These are phyloP conservation scores for Drosophila acutilabella DNA, from an alignment of 2,888 invertebrate genomes.

Conservation along the genomic window DNA sequence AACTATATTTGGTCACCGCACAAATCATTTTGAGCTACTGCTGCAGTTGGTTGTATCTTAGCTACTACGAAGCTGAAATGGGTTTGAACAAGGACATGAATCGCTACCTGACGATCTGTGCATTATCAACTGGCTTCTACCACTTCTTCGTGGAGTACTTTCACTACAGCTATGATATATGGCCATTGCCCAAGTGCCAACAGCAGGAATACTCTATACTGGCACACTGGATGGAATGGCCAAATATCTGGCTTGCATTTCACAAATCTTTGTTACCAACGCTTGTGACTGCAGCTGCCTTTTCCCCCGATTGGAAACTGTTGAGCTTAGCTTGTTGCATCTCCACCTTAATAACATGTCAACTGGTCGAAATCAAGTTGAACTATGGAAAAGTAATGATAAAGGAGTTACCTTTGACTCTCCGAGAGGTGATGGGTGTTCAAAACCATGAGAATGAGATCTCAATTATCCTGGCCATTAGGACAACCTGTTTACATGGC, in stretches of 20 bases:
- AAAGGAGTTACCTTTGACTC: constrained; percentile 5
- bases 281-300: background rate
- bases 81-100: background rate
- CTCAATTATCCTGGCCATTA: constrained; percentile 2
- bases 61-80: background rate
- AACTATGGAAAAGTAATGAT: constrained; percentile 7
- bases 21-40: background rate
- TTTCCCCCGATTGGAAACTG: constrained; percentile 13
- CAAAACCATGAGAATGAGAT: background rate
- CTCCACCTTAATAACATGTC: constrained; percentile 7
- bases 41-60: constrained; percentile 19
- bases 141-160: constrained; percentile 15
- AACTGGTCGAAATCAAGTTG: constrained; percentile 3
- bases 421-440: background rate
- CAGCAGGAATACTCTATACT: background rate
- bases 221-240: background rate
- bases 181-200: constrained; percentile 1
- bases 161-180: fast-evolving
- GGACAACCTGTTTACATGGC: background rate
- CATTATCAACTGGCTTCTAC: constrained; percentile 6
- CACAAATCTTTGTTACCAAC: background rate
- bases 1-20: background rate
- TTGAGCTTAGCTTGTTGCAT: background rate
- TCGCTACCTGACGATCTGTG: background rate
- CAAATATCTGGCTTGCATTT: background rate